A percentile compares a stretch with the other conserved stretches of the same genome.
Conservation (phyloP, 2,888 invertebrate species). For the Hypena proboscidalis region DNA sequence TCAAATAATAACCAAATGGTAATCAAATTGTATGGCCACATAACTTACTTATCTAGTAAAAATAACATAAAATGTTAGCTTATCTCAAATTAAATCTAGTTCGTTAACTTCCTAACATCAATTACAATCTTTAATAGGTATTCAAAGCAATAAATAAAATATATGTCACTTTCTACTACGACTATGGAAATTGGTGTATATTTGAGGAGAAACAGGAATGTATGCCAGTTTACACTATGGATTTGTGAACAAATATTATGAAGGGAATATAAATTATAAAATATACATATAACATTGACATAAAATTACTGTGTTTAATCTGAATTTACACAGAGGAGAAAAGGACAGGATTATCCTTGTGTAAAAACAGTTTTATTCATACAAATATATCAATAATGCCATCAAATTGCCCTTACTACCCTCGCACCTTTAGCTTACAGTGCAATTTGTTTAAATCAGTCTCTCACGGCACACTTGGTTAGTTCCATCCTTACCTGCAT, state of each 20-base stretch:
- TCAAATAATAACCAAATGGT: too few species aligned
- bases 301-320: neutral
- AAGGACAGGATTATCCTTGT: too few species aligned
- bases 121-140: conserved; percentile 19
- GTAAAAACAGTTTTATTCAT: too few species aligned
- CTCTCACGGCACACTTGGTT: conserved; percentile 35
- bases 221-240: conserved; percentile 29
- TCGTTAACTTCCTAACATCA: conserved; percentile 17
- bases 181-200: conserved; percentile 26
- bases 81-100: conserved; percentile 19
- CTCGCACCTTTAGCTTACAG: conserved; percentile 23
- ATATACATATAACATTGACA: neutral
- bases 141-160: neutral
- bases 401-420: conserved; percentile 7
- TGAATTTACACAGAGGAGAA: too few species aligned
- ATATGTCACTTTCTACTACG: too few species aligned
- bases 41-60: conserved; percentile 1
- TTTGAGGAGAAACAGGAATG: conserved; percentile 33
- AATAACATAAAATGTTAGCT: conserved; percentile 1
- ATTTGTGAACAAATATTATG: conserved; percentile 28
- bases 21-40: conserved; percentile 9
- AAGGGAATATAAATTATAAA: conserved; percentile 27
- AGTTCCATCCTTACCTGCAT: conserved; percentile 25
- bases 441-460: conserved; percentile 20
- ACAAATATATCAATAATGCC: conserved; percentile 16